phyloP scores from a whole-genome alignment of 2,113 vertebrate genomes.

The Erythrocebus patas region DNA sequence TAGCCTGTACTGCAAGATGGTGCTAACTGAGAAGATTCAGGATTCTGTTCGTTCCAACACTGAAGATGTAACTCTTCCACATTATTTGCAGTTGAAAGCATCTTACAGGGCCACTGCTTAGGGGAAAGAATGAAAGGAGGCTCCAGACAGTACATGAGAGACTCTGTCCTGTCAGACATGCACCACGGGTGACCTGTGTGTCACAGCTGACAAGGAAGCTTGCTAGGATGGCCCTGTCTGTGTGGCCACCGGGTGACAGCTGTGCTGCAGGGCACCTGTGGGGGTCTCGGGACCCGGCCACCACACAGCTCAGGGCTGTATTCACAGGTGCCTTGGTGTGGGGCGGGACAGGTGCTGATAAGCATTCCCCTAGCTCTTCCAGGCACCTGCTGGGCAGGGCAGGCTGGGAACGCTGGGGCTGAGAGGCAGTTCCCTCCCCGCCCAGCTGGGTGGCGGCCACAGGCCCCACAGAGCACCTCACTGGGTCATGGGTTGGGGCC shows the following conservation, averaged over 20 bases:
- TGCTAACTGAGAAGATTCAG: neutral
- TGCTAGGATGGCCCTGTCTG: neutral
- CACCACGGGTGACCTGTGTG: accelerated
- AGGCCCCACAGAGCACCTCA: too few relatives aligned
- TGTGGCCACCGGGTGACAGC: neutral
- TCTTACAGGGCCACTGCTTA: accelerated
- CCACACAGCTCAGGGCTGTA: neutral
- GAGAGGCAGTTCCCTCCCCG: neutral
- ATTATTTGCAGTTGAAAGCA: neutral
- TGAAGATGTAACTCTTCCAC: neutral
- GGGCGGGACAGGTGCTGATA: neutral
- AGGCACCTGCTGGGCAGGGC: too few relatives aligned
- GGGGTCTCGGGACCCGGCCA: neutral
- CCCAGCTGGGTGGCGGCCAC: neutral
- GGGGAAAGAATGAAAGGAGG: neutral
- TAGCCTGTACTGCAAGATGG: accelerated
- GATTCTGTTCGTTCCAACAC: too few relatives aligned
- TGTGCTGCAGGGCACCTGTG: neutral
- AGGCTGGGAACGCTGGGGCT: too few relatives aligned
- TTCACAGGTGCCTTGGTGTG: too few relatives aligned
- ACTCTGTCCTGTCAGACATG: neutral
- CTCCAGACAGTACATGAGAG: neutral
- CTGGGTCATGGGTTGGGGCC: neutral
- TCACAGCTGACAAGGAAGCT: neutral
- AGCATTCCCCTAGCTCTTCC: too few relatives aligned